phyloP scores from a whole-genome alignment of 2,797 vertebrate species.

The Esox masquinongy region DNA sequence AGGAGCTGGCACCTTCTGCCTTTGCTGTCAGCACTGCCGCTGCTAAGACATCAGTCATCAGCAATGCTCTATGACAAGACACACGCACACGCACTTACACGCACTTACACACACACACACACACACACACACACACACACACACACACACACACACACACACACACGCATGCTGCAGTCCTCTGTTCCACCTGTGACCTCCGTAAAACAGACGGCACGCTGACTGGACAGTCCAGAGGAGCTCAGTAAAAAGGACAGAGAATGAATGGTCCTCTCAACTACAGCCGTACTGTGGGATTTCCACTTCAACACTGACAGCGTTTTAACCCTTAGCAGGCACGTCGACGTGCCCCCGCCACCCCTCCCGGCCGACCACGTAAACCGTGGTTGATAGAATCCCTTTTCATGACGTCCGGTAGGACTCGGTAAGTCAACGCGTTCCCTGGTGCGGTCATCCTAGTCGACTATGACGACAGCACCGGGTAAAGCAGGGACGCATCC shows the following conservation, averaged over 20 bases:
- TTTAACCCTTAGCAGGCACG: conserved; percentile 5
- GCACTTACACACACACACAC: conserved; percentile 26
- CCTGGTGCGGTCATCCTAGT: not conserved
- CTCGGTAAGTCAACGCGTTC: not conserved
- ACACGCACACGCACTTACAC: conserved; percentile 9
- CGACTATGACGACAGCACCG: not conserved
- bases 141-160: conserved; percentile 6
- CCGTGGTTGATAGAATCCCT: not conserved
- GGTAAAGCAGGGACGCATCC: not conserved
- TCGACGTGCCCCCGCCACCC: not conserved
- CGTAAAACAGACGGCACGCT: conserved; percentile 52
- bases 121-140: conserved; percentile 9
- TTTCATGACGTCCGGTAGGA: conserved; percentile 3
- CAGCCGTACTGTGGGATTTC: conserved; percentile 23
- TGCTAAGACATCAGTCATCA: conserved; percentile 65
- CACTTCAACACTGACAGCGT: not conserved
- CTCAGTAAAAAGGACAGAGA: conserved; percentile 32
- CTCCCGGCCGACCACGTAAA: not conserved
- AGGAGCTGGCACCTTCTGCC: conserved; percentile 53
- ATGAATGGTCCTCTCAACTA: conserved; percentile 29
- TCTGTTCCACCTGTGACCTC: conserved; percentile 61
- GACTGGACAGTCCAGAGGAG: conserved; percentile 51
- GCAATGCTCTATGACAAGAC: conserved; percentile 13
- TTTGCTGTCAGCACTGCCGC: conserved; percentile 56
- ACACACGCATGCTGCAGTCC: conserved; percentile 10